phyloP scores from a whole-genome alignment of 2,113 vertebrate genomes.

The Chaenogobius annularis region DNA sequence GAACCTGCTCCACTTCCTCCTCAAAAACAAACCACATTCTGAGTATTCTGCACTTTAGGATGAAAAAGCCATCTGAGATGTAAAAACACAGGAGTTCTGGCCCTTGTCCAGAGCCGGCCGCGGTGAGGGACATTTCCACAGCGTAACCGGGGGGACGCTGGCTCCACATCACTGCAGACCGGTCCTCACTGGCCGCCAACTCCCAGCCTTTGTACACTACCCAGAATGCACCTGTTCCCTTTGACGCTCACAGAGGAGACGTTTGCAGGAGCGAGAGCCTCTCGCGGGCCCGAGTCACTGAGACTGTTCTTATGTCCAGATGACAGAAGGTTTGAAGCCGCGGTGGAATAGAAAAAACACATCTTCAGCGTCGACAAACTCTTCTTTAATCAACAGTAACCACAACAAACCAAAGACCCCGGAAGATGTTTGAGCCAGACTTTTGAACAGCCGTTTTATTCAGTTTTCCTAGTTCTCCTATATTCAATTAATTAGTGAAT shows the following conservation, averaged over 20 bases:
- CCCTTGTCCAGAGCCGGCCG: constrained; percentile 45
- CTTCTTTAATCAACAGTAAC: too few relatives aligned
- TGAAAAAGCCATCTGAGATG: not conserved
- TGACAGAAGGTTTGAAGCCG: not conserved
- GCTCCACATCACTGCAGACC: constrained; percentile 57
- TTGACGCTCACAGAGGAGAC: constrained; percentile 50
- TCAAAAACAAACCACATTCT: constrained; percentile 30
- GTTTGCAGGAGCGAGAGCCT: constrained; percentile 31
- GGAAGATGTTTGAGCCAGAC: too few relatives aligned
- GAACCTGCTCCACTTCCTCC: constrained; percentile 21
- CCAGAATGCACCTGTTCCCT: constrained; percentile 51
- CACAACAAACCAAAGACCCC: too few relatives aligned
- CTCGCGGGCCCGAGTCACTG: not conserved
- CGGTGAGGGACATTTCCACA: constrained; percentile 46
- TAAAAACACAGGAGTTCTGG: constrained; percentile 27
- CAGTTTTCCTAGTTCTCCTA: too few relatives aligned
- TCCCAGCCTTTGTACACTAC: constrained; percentile 57
- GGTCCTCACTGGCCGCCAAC: constrained; percentile 42
- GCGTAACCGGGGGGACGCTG: constrained; percentile 52
- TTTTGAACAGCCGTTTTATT: too few relatives aligned
- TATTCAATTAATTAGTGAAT: too few relatives aligned
- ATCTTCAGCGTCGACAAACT: too few relatives aligned
- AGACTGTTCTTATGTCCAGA: not conserved
- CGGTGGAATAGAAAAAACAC: not conserved
- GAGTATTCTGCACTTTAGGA: not conserved